Evolutionary conservation across 2,113 vertebrate species (phyloP), one percentile per base, ranked within the genome.

Genomic region (Entomyzon cyanotis): DNA sequence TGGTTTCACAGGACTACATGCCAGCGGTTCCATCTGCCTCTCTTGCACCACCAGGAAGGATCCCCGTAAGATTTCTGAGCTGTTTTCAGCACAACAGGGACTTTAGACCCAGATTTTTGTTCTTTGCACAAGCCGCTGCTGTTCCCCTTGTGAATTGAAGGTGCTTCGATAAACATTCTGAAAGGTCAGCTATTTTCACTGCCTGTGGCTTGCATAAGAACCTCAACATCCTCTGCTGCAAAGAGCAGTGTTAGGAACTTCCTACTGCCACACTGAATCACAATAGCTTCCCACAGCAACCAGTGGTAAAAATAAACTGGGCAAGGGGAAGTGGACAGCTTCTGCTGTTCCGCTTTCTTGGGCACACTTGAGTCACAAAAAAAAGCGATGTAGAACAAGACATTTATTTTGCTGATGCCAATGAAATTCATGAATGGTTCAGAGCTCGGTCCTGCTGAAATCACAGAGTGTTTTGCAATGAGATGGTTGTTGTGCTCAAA

Each of bases 181-280:
- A 97, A 93, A 91, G 87, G 96, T 96, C 96, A 96, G 89, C 95
- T 95, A 49, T 92, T 96, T 96, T 95, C 84, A 46, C 93, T 27
- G 81, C 49, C 92, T 39, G 78, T 67, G 78, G 89, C 89, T 96
- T 94, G 90, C 90, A 73, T 95, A 95, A 96, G 93, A 88, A 89
- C 81, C 88, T 87, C 94, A 90, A 95, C 82, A 93, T 97, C 95
- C 91, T 96, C 89, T 76, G 84, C 90, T 92, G 94, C 85, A 55
- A 50, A 94, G 84, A 94, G 41, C 87, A 30, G 70, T 3, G 33
- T 84, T 96, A 55, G 82, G 89, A 94, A 89, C 91, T 94, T 95
- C 95, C 94, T 91, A 80, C 89, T 83, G 95, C 89, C 88, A 59
- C 76, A 16, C 85, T 96, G 94, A 96, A 94, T 97, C 94, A 96